These are phyloP conservation scores for Chroicocephalus ridibundus DNA, from an alignment of 2,113 vertebrate species.

Conservation along the genomic window DNA sequence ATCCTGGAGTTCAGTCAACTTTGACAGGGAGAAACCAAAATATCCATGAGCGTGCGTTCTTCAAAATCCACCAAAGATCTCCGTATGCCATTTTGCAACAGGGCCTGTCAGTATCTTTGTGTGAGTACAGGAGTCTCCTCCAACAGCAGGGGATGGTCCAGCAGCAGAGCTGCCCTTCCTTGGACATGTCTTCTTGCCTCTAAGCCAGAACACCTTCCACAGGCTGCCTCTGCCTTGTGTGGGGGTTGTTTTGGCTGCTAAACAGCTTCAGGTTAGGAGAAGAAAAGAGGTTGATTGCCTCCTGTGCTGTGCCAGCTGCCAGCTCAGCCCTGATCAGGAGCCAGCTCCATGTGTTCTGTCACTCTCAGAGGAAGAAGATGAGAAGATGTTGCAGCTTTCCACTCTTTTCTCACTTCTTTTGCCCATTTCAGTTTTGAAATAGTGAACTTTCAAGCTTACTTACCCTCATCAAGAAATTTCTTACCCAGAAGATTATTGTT, in stretches of 20 bases:
- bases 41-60: neutral
- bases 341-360: accelerated
- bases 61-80: neutral
- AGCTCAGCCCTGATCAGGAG: neutral
- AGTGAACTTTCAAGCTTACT: neutral
- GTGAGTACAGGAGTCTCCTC: neutral
- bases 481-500: neutral
- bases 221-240: neutral
- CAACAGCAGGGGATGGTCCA: neutral
- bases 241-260: neutral
- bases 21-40: neutral
- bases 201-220: neutral
- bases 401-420: neutral
- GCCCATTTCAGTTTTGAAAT: neutral
- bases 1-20: neutral
- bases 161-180: neutral
- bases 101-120: neutral
- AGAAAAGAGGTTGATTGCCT: neutral
- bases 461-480: neutral
- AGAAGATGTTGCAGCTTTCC: neutral
- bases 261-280: neutral
- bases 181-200: neutral
- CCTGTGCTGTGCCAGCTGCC: neutral
- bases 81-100: accelerated
- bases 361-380: neutral